Conservation (phyloP, 2,113 vertebrate species). For the Empidonax alnorum region DNA sequence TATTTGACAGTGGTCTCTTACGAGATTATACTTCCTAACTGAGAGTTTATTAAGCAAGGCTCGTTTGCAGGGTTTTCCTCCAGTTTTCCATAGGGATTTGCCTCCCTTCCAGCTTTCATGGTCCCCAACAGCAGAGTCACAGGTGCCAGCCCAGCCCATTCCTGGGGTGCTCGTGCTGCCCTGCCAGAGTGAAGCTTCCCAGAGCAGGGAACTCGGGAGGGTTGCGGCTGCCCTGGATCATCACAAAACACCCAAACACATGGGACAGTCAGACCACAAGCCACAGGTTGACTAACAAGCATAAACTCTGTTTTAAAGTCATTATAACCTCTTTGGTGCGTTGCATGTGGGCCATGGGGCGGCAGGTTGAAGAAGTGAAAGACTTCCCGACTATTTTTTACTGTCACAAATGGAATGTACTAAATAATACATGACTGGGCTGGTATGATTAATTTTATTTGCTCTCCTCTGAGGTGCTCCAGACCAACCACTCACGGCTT, state of each 20-base stretch:
- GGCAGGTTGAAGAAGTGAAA: background rate
- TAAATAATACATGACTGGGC: background rate
- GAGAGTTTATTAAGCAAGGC: background rate
- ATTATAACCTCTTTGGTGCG: background rate
- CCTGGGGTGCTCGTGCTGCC: background rate
- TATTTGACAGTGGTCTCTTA: background rate
- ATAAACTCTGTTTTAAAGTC: background rate
- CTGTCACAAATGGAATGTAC: background rate
- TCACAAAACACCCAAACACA: background rate
- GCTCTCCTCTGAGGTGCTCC: background rate
- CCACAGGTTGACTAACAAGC: background rate
- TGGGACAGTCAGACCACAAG: background rate
- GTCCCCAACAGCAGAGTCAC: background rate
- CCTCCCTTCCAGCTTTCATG: background rate
- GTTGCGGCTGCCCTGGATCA: background rate
- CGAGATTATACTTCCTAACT: background rate
- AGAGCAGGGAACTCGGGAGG: background rate
- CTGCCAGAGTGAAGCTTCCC: fast-evolving
- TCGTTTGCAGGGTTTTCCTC: background rate
- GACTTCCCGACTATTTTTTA: background rate
- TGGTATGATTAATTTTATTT: background rate
- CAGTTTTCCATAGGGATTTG: background rate
- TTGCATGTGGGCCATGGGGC: background rate
- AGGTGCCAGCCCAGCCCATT: fast-evolving
- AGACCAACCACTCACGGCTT: background rate